These are phyloP conservation scores for Zapornia atra DNA, from an alignment of 2,113 vertebrate genomes.

Conservation along the genomic window DNA sequence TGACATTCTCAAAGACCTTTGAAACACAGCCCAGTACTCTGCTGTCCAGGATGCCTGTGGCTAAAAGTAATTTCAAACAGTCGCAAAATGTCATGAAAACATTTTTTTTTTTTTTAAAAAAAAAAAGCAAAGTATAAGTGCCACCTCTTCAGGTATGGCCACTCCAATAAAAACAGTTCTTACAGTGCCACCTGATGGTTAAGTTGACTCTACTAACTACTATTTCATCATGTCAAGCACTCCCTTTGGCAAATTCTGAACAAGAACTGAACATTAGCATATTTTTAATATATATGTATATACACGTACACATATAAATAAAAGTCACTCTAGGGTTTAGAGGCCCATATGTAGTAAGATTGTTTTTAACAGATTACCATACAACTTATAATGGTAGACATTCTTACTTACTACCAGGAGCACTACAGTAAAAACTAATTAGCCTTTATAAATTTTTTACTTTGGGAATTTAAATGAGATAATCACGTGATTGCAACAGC, in stretches of 20 bases:
- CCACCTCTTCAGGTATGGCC: neutral
- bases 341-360: neutral
- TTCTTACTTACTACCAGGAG: neutral
- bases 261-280: neutral
- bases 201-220: neutral
- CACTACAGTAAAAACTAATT: neutral
- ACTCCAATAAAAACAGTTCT: neutral
- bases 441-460: neutral
- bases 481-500: neutral
- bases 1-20: neutral
- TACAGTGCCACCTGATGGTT: slow-evolving; percentile 73
- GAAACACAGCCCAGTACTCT: neutral
- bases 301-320: too few species aligned
- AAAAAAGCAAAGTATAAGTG: neutral
- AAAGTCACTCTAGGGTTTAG: neutral
- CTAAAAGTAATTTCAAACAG: neutral
- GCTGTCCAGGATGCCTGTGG: neutral
- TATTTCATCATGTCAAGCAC: neutral
- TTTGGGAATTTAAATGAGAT: neutral
- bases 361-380: neutral
- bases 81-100: neutral
- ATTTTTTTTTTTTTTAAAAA: too few species aligned
- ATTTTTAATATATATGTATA: neutral
- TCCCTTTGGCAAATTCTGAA: neutral
- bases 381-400: neutral